These are phyloP conservation scores for Bucco capensis DNA, from an alignment of 2,113 vertebrate species.

Conservation along the genomic window DNA sequence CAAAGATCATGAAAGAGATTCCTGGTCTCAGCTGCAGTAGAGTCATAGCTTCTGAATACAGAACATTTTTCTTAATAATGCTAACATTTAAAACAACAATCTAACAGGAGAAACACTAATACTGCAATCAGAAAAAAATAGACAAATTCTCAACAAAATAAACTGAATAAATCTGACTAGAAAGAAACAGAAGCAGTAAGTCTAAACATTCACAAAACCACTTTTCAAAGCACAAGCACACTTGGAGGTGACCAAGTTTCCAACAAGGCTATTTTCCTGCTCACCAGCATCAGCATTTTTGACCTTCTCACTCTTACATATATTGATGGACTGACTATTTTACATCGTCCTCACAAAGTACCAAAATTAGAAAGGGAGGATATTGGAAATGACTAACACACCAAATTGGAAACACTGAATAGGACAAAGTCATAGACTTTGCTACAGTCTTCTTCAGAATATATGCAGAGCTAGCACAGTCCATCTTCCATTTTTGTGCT, in stretches of 20 bases:
- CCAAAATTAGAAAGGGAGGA: constrained; percentile 31
- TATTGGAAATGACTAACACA: constrained; percentile 12
- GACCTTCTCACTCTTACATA: not conserved
- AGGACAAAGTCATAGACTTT: constrained; percentile 47
- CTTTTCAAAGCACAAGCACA: not conserved
- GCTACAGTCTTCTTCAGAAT: not conserved
- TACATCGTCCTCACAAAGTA: constrained; percentile 3
- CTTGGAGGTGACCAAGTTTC: not conserved
- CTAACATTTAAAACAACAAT: not conserved
- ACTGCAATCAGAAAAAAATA: not conserved
- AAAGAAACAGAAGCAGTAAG: not conserved
- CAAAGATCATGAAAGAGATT: not conserved
- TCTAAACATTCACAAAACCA: not conserved
- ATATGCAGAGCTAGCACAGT: constrained; percentile 13
- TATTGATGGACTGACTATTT: constrained; percentile 25
- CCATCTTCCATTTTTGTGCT: constrained; percentile 27
- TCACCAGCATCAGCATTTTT: not conserved
- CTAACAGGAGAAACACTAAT: not conserved
- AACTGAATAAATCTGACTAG: not conserved
- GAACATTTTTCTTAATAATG: not conserved
- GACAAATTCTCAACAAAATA: not conserved
- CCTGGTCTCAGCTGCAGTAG: not conserved
- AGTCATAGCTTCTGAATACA: not conserved
- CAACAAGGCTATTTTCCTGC: not conserved
- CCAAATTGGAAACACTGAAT: constrained; percentile 44